A percentile compares a stretch with the other conserved stretches of the same genome.
These are phyloP conservation scores for Gryllus longicercus DNA, from an alignment of 2,888 invertebrate species.

Conservation along the genomic window DNA sequence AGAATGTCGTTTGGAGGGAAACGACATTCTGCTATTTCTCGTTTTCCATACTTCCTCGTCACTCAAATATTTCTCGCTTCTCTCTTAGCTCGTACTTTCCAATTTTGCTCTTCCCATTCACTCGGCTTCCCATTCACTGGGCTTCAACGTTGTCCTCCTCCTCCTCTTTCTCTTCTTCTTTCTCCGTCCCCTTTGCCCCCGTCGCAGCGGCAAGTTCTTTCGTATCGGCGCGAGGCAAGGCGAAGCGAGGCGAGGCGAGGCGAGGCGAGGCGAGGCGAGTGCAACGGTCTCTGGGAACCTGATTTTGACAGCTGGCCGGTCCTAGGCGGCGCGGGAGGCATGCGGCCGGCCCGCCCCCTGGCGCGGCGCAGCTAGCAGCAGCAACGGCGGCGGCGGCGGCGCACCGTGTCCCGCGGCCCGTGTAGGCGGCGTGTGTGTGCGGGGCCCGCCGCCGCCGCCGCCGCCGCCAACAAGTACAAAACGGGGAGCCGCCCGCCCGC, in stretches of 20 bases:
- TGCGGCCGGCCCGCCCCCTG: background rate
- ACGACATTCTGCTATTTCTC: too few species aligned
- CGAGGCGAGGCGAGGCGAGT: background rate
- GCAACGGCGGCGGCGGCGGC: background rate
- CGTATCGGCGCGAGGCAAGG: background rate
- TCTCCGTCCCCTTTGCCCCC: background rate
- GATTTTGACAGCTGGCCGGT: conserved; percentile 17
- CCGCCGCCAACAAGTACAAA: background rate
- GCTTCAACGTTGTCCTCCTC: background rate
- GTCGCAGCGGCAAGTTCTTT: background rate
- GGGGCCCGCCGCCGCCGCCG: background rate
- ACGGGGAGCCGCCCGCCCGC: background rate
- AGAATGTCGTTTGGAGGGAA: too few species aligned
- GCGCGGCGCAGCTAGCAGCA: background rate
- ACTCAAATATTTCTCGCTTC: too few species aligned
- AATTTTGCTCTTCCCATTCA: too few species aligned
- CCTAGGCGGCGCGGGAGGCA: background rate
- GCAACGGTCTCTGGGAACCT: conserved; percentile 1
- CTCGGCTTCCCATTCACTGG: background rate
- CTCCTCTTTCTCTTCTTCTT: background rate
- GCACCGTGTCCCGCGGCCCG: conserved; percentile 8
- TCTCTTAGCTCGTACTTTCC: too few species aligned
- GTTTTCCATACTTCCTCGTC: too few species aligned
- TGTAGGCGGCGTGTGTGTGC: background rate
- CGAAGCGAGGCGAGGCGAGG: too few species aligned